Conservation (phyloP, 2,113 vertebrate genomes). For the Anas platyrhynchos region DNA sequence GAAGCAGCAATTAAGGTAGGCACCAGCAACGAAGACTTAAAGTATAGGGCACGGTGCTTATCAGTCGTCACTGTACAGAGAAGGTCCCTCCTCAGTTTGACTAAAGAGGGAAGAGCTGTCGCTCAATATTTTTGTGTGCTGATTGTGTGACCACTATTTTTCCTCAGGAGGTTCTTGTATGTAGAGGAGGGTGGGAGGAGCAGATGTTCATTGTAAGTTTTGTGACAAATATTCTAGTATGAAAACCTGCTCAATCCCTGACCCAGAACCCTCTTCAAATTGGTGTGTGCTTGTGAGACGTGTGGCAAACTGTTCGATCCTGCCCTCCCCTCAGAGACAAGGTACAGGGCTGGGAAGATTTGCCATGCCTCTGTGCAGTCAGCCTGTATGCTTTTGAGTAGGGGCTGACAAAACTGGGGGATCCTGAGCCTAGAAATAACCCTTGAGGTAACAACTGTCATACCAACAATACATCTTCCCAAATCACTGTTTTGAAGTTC, state of each 20-base stretch:
- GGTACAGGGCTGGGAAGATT: background rate
- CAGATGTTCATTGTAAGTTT: background rate
- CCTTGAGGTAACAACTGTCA: background rate
- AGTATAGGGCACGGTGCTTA: background rate
- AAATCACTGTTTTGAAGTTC: fast-evolving
- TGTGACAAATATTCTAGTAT: no score
- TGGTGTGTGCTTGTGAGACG: background rate
- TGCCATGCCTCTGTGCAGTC: background rate
- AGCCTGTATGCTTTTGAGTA: background rate
- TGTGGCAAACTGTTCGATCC: background rate
- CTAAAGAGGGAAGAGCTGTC: background rate
- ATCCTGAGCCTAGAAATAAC: background rate
- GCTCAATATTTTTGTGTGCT: background rate
- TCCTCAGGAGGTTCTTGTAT: background rate
- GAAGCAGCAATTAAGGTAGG: conserved; percentile 16
- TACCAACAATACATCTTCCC: background rate
- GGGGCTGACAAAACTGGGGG: background rate
- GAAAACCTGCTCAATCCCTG: background rate
- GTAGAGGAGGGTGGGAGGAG: background rate
- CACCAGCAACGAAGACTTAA: background rate
- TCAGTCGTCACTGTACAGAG: background rate
- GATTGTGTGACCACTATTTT: background rate
- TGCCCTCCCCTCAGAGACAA: background rate
- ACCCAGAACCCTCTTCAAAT: background rate
- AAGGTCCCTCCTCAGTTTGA: background rate